Evolutionary conservation across 92 coral and sea anemone species (phyloP).

Genomic region (Heteractis magnifica): DNA sequence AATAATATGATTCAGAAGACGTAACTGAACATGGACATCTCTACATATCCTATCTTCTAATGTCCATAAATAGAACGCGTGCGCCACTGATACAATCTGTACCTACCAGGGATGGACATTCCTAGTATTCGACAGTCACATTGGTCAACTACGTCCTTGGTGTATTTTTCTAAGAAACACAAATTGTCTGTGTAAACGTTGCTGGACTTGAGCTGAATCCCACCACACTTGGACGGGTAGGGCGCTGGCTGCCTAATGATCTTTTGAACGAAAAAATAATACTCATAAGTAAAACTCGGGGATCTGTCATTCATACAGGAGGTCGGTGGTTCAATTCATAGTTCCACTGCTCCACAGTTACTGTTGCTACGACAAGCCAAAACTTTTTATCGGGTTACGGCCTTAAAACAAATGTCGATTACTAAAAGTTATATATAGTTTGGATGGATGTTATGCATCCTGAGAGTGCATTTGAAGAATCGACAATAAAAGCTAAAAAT

Average conservation of each 20-base stretch:
- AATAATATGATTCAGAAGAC: background rate
- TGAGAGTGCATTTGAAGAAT: too few relatives aligned
- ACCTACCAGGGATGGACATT: conserved; percentile 6
- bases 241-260: background rate
- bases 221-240: conserved; percentile 19
- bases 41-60: too few relatives aligned
- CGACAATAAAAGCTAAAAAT: too few relatives aligned
- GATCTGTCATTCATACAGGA: background rate
- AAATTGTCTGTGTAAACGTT: background rate
- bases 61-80: background rate
- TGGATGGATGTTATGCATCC: too few relatives aligned
- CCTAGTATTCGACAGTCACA: conserved; percentile 26
- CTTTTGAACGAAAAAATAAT: background rate
- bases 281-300: background rate
- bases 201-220: conserved; percentile 6
- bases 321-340: background rate
- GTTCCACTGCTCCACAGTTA: background rate
- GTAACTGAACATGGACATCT: background rate
- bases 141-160: background rate
- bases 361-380: too few relatives aligned
- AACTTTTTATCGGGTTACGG: too few relatives aligned
- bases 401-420: too few relatives aligned
- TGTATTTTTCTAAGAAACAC: background rate
- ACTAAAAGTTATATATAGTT: too few relatives aligned
- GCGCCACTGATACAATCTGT: background rate